Evolutionary conservation across 2,797 vertebrate species (phyloP), one percentile per base, ranked within the genome.

Genomic region (Poeciliopsis infans): DNA sequence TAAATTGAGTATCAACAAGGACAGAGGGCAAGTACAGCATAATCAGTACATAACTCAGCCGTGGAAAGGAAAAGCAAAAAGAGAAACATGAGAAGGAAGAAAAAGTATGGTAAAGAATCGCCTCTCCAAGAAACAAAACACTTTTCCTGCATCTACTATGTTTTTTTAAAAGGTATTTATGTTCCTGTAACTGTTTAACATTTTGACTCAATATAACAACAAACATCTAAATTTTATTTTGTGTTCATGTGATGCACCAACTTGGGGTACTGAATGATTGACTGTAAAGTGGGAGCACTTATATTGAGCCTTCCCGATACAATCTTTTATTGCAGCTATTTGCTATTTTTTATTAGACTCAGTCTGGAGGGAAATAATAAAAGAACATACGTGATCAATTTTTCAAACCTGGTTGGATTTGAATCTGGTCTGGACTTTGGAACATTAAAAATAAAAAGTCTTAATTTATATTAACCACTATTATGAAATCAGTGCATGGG

Each of bases 71-170:
- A 69, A 18, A 72, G 70, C 61, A 57, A 71, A 77, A 79, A 74
- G 69, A 79, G 77, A 81, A 71, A 78, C 49, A 87, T 68, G 78
- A 82, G 59, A 83, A 80, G 79, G 74, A 68, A 31, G 61, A 72
- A 51, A 80, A 75, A 78, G 25, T 16, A 43, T 70, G 41, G 43
- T 71, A 71, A 46, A 71, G 43, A 46, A 46, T n/a, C 7, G 12
- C n/a, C 15, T n/a, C n/a, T 71, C n/a, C 28, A 18, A 71, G 41
- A 71, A 71, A 71, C 41, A 2, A 5, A 70, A 25, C 53, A 28
- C 53, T n/a, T 33, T 41, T 25, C 46, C 33, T 69, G 31, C n/a
- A 11, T 72, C 53, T 23, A 18, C 18, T 18, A 2, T 8, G 1
- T 25, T 41, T 23, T 70, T 46, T 28, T 16, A 28, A 16, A 70